Base-by-base conservation (phyloP, 2,797 vertebrate genomes). In the Muscicapa striata region DNA sequence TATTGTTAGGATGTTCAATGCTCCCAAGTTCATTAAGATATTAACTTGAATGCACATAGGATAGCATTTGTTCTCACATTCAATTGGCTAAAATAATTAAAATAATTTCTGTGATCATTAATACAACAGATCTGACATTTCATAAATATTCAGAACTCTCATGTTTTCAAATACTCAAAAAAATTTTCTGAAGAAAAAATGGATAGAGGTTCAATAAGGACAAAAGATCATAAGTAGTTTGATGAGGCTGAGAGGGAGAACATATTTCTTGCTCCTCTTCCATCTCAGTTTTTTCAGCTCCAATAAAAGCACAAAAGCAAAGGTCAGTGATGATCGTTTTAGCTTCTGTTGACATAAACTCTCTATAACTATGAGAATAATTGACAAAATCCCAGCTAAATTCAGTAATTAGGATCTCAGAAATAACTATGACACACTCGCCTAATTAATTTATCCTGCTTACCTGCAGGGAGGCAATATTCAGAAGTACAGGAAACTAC, bases 41-140 rank as follows among this genome's bases (percentile, higher is more conserved):
- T 86, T 86, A 82, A 84, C 77, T 59, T 84, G 80, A 94, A 77
- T 0, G 14, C 70, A 89, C 75, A 79, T 26, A 75, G 54, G 38
- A 57, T 84, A 91, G 48, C 70, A 82, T 73, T 67, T 84, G 84
- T 93, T 95, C 46, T 93, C 90, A 94, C 74, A 84, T 82, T 67
- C 70, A 82, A 52, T n/a, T 87, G 84, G 80, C 73, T 86, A 69
- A 91, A 93, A 90, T 16, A 81, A 94, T 90, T 84, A 73, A 73
- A 86, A 76, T 86, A 8, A 86, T 62, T 86, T 91, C 27, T 11
- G 11, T 70, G 48, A 93, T 83, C 36, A 1, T 51, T 78, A 83
- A 64, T 72, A 64, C 40, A 75, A 69, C 43, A 84, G 62, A 88
- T 51, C 46, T 91, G 45, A 38, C 0, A 20, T 79, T n/a, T 87